phyloP scores from a whole-genome alignment of 92 coral and sea anemone species.

The Umimayanthus kanabou region DNA sequence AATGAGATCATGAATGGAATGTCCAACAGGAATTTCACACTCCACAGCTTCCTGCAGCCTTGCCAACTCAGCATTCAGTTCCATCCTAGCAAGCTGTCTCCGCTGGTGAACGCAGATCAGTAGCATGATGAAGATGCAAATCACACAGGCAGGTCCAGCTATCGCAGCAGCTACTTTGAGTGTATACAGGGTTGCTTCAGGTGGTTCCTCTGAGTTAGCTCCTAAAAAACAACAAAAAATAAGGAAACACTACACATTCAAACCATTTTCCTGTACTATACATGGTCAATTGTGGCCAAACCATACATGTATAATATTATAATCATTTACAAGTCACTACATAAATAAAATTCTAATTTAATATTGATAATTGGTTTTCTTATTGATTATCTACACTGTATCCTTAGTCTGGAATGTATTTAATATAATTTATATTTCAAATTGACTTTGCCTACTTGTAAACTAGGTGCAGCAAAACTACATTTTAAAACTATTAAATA shows the following conservation, averaged over 20 bases:
- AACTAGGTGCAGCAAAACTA: no score
- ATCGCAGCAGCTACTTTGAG: slow-evolving; percentile 79
- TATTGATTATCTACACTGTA: no score
- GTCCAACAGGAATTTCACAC: slow-evolving; percentile 74
- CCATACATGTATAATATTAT: no score
- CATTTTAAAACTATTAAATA: no score
- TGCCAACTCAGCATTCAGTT: slow-evolving; percentile 48
- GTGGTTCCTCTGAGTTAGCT: slow-evolving; percentile 16
- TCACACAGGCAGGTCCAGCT: slow-evolving; percentile 77
- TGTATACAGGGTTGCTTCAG: slow-evolving; percentile 51
- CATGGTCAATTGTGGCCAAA: background rate
- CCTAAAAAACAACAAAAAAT: background rate
- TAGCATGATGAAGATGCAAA: slow-evolving; percentile 69
- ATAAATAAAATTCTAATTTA: no score
- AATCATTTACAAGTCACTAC: no score
- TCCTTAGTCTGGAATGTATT: no score
- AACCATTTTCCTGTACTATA: background rate
- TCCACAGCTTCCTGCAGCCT: slow-evolving; percentile 56
- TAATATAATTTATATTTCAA: no score
- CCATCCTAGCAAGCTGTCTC: slow-evolving; percentile 57
- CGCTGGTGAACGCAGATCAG: slow-evolving; percentile 76
- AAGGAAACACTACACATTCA: background rate
- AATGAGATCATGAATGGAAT: slow-evolving; percentile 60
- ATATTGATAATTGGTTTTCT: no score
- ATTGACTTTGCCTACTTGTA: no score